Evolutionary conservation across 2,113 vertebrate genomes (phyloP).

Genomic region (Lates calcarifer): DNA sequence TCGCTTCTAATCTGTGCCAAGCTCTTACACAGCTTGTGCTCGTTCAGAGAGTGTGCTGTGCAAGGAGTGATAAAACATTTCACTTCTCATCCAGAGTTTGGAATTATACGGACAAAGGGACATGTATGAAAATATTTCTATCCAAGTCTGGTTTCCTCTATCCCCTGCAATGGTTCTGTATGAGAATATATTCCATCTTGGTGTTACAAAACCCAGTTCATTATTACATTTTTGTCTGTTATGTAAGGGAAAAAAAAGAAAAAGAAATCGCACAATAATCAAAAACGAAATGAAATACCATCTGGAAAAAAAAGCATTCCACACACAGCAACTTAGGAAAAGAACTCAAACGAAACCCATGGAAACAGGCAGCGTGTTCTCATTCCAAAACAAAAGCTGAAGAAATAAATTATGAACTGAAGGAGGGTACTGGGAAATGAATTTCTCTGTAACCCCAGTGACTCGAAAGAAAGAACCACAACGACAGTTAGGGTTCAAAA

Average conservation of each 20-base stretch:
- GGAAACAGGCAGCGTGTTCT: slow-evolving; percentile 61
- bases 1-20: slow-evolving; percentile 57
- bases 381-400: slow-evolving; percentile 69
- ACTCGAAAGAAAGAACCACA: slow-evolving; percentile 72
- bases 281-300: slow-evolving; percentile 51
- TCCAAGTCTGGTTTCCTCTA: slow-evolving; percentile 34
- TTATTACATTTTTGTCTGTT: slow-evolving; percentile 74
- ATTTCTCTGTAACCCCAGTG: slow-evolving; percentile 71
- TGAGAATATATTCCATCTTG: slow-evolving; percentile 31
- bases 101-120: slow-evolving; percentile 59
- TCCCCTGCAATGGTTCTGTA: slow-evolving; percentile 18
- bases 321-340: slow-evolving; percentile 55
- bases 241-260: slow-evolving; percentile 52
- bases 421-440: slow-evolving; percentile 70
- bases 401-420: slow-evolving; percentile 67
- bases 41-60: slow-evolving; percentile 50
- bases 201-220: slow-evolving; percentile 67
- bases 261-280: slow-evolving; percentile 30
- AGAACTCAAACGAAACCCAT: slow-evolving; percentile 46
- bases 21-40: slow-evolving; percentile 56
- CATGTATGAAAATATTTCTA: slow-evolving; percentile 55
- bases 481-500: slow-evolving; percentile 62
- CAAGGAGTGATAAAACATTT: slow-evolving; percentile 60
- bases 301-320: slow-evolving; percentile 52
- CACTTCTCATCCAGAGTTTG: slow-evolving; percentile 51